Base-by-base conservation (phyloP, 2,797 vertebrate genomes). In the Hippoglossus hippoglossus region DNA sequence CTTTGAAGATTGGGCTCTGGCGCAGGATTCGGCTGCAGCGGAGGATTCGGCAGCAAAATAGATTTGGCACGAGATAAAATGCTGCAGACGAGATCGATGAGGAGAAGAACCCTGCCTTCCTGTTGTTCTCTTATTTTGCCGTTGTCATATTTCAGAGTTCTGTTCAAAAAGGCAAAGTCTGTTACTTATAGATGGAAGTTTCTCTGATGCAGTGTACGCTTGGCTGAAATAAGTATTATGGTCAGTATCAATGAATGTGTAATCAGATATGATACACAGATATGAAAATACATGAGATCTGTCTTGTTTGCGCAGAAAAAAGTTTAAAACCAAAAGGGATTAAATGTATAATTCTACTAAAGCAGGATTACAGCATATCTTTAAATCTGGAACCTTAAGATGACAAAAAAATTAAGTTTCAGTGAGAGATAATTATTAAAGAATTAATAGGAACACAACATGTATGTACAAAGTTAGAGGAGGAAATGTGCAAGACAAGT, bases 1-100 rank as follows among this genome's bases (percentile, higher is more conserved):
- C 92, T 92, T 92, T 92, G 90, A 93, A 91, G 91, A 91, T 85
- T 67, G 28, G 63, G 44, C 26, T 77, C 71, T 81, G 87, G 83
- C 69, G 44, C 52, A 81, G 79, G 66, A 61, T 77, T 80, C 63
- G 67, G 53, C 58, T 2, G 68, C 52, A 31, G 83, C 19, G 57
- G 63, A 74, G 71, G 71, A 77, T 66, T 75, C 3, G 6, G 47
- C 22, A 34, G 62, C 19, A 59, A 67, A 83, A 82, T 9, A 58
- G 41, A 51, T 56, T 75, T 91, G 87, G 83, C 81, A 81, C 3
- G 8, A 83, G 86, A 91, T 90, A 13, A 93, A 91, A 89, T 85
- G 77, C 41, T 76, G 60, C 47, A 0, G 64, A 26, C 25, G 75
- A 81, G 79, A 79, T 78, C 26, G 24, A 49, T 0, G 34, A 70